Percentiles rank a stretch among this genome's conserved stretches.
These are phyloP conservation scores for Tapirus terrestris DNA, from an alignment of 2,113 vertebrate genomes.

Conservation along the genomic window DNA sequence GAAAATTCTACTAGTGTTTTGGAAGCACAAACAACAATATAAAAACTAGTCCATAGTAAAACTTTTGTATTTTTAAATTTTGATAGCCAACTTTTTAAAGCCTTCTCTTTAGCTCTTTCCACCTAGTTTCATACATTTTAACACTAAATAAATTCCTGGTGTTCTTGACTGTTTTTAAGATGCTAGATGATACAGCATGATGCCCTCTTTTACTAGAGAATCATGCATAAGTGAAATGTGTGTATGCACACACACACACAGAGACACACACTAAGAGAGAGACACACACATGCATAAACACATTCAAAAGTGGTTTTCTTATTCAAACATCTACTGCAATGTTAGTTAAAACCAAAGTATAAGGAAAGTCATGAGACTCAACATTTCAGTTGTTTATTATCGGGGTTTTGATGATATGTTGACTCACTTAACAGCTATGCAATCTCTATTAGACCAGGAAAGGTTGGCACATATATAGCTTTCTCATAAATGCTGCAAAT, in stretches of 20 bases:
- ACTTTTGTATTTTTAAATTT: not conserved
- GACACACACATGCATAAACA: not conserved
- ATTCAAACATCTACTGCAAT: not conserved
- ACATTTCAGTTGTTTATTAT: not conserved
- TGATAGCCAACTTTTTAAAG: not conserved
- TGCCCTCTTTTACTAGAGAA: not conserved
- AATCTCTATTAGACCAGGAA: constrained; percentile 6
- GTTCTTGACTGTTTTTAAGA: not conserved
- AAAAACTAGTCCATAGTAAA: not conserved
- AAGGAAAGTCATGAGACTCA: not conserved
- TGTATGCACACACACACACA: not conserved
- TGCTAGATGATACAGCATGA: not conserved
- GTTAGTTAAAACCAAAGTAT: not conserved
- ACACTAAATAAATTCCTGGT: not conserved
- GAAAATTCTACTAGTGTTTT: not conserved
- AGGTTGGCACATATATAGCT: not conserved
- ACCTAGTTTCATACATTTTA: not conserved
- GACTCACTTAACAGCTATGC: not conserved
- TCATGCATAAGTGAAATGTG: not conserved
- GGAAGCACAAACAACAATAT: not conserved
- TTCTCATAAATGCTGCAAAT: constrained; percentile 4
- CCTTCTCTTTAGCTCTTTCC: not conserved
- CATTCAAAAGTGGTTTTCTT: not conserved
- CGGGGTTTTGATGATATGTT: not conserved
- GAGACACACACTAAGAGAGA: not conserved